A percentile compares a stretch with the other conserved stretches of the same genome.
Evolutionary conservation across 2,113 vertebrate genomes (phyloP).

Genomic region (Dipodomys ordii): DNA sequence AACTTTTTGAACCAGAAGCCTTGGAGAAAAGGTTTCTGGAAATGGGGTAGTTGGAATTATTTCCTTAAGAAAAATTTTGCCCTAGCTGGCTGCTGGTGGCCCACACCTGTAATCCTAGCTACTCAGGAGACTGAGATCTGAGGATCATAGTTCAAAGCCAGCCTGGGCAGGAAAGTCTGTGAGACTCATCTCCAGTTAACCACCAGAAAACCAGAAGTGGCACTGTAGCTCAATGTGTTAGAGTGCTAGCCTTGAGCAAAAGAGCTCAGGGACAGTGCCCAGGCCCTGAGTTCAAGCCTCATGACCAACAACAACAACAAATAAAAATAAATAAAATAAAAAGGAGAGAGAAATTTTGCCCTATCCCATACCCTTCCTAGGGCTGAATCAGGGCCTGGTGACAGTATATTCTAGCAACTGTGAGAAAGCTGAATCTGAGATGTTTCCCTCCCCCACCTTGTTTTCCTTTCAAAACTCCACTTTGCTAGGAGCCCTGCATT

Average conservation of each 20-base stretch:
- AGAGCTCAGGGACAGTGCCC: no score
- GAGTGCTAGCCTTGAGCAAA: no score
- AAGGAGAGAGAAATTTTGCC: not conserved
- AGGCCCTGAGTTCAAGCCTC: no score
- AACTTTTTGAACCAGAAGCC: not conserved
- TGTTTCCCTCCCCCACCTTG: not conserved
- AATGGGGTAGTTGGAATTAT: not conserved
- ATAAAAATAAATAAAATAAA: no score
- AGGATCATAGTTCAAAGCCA: no score
- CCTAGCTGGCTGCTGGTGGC: not conserved
- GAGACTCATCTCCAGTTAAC: no score
- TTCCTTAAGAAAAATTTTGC: not conserved
- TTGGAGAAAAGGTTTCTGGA: not conserved
- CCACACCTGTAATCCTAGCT: no score
- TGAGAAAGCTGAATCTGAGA: not conserved
- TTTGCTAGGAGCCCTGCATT: not conserved
- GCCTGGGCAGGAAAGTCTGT: no score
- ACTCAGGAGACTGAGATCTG: no score
- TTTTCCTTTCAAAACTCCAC: not conserved
- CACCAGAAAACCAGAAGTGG: no score
- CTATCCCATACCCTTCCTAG: not conserved
- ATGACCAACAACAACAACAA: no score
- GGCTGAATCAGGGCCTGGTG: not conserved
- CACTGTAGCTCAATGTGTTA: no score
- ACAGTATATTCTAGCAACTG: not conserved